Evolutionary conservation across 2,888 invertebrate species (phyloP).

Genomic region (Schrankia costaestrigalis): DNA sequence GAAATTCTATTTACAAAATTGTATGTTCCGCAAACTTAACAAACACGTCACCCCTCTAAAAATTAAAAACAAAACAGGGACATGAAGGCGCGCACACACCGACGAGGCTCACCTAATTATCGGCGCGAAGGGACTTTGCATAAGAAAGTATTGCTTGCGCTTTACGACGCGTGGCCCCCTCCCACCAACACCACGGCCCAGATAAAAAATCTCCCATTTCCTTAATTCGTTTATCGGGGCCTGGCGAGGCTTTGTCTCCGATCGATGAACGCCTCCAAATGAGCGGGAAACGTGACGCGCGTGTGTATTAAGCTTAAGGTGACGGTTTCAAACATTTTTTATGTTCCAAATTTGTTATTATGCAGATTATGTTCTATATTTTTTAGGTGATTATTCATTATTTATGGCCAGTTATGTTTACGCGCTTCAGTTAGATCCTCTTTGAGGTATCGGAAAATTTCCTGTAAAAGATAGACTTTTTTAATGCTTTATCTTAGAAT

Average conservation of each 20-base stretch:
- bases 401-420: slow-evolving; percentile 10
- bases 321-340: slow-evolving; percentile 49
- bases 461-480: too few relatives aligned
- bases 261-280: slow-evolving; percentile 78
- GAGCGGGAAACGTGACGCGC: slow-evolving; percentile 75
- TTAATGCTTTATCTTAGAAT: too few relatives aligned
- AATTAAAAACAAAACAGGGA: slow-evolving; percentile 72
- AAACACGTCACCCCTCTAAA: slow-evolving; percentile 40
- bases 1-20: slow-evolving; percentile 13
- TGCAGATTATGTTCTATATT: slow-evolving; percentile 19
- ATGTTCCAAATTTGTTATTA: slow-evolving; percentile 28
- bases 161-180: slow-evolving; percentile 72
- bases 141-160: slow-evolving; percentile 79
- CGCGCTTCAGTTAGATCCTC: slow-evolving; percentile 1
- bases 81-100: slow-evolving; percentile 59
- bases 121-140: slow-evolving; percentile 74
- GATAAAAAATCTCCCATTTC: slow-evolving; percentile 81
- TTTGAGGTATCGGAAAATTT: too few relatives aligned
- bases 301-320: slow-evolving; percentile 74
- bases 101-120: slow-evolving; percentile 71
- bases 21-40: slow-evolving; percentile 30
- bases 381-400: slow-evolving; percentile 16
- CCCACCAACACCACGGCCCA: slow-evolving; percentile 56
- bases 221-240: slow-evolving; percentile 81
- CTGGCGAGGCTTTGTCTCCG: slow-evolving; percentile 77